phyloP scores from a whole-genome alignment of 2,113 vertebrate genomes.

The Urocolius indicus region DNA sequence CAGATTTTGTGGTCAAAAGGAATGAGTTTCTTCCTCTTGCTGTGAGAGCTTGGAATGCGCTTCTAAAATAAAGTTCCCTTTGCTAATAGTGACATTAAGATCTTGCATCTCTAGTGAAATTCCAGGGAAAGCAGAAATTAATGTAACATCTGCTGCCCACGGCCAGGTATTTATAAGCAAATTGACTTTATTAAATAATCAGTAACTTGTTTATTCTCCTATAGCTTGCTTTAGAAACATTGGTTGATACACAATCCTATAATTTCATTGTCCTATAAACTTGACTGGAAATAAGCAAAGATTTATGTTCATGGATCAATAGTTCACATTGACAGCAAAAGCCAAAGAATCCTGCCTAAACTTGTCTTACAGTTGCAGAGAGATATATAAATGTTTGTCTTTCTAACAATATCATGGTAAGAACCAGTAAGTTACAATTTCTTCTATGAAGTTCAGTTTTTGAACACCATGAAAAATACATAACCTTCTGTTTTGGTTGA shows the following conservation, averaged over 20 bases:
- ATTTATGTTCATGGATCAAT: slow-evolving; percentile 58
- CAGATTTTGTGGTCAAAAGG: slow-evolving; percentile 51
- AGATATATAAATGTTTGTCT: background rate
- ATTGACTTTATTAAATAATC: slow-evolving; percentile 52
- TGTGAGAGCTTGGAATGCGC: background rate
- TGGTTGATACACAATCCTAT: slow-evolving; percentile 50
- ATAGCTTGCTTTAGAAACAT: slow-evolving; percentile 47
- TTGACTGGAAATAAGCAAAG: slow-evolving; percentile 54
- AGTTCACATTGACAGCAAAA: slow-evolving; percentile 23
- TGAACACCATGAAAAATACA: background rate
- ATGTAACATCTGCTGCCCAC: slow-evolving; percentile 9
- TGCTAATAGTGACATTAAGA: slow-evolving; percentile 38
- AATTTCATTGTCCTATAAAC: slow-evolving; percentile 61
- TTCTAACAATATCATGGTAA: background rate
- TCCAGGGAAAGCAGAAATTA: slow-evolving; percentile 52
- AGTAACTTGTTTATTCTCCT: slow-evolving; percentile 59
- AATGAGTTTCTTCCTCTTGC: slow-evolving; percentile 47
- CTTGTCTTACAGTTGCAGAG: background rate
- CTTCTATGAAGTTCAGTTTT: background rate
- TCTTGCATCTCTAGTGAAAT: slow-evolving; percentile 35
- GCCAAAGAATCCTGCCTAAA: background rate
- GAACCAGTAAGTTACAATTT: background rate
- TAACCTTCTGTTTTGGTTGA: background rate
- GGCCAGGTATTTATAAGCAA: slow-evolving; percentile 40
- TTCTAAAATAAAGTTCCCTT: slow-evolving; percentile 67